A percentile compares a stretch with the other conserved stretches of the same genome.
Conservation (phyloP, 2,113 vertebrate genomes). For the Anguilla rostrata region DNA sequence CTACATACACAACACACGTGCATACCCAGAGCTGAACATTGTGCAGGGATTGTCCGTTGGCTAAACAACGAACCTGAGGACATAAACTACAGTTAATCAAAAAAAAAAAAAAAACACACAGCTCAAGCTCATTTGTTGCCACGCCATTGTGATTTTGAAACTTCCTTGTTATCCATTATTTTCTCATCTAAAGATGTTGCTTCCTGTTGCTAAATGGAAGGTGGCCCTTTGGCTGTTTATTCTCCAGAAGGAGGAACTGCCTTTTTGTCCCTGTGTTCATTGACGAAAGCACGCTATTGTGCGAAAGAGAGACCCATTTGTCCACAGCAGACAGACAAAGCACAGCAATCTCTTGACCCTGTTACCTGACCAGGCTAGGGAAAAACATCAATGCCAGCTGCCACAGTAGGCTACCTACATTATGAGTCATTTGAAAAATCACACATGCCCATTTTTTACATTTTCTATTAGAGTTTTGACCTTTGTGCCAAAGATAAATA, state of each 20-base stretch:
- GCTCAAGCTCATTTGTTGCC: not conserved
- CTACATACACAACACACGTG: not conserved
- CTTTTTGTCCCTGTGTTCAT: not conserved
- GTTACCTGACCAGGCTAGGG: not conserved
- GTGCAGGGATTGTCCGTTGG: no score
- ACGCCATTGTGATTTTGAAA: not conserved
- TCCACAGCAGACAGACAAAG: conserved; percentile 13
- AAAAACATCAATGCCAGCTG: not conserved
- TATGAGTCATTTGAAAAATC: not conserved
- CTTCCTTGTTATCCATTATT: not conserved
- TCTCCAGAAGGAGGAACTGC: not conserved
- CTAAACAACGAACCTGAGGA: no score
- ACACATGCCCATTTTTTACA: not conserved
- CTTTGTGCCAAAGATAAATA: not conserved
- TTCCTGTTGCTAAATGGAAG: not conserved
- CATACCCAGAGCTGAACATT: not conserved
- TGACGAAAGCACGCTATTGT: conserved; percentile 6
- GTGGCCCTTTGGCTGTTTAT: not conserved
- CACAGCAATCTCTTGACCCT: not conserved
- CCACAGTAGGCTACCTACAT: not conserved
- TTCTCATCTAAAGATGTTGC: not conserved
- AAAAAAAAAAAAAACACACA: not conserved
- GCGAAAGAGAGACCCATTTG: conserved; percentile 9
- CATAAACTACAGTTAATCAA: not conserved
- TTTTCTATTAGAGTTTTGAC: not conserved